These are phyloP conservation scores for Lycophotia porphyrea DNA, from an alignment of 2,888 invertebrate species.

Conservation along the genomic window DNA sequence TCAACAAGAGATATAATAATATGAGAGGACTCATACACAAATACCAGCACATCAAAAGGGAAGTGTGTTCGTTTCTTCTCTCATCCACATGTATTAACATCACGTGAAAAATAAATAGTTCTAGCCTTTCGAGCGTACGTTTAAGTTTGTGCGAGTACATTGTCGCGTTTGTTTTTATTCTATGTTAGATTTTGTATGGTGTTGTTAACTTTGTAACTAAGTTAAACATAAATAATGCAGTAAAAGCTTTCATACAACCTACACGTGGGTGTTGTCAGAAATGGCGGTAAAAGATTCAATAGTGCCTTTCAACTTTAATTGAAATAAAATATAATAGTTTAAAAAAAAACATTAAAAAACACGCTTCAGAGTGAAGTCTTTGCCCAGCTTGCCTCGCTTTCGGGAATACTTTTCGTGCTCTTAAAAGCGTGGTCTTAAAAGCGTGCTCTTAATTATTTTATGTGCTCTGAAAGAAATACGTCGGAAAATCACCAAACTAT, in stretches of 20 bases:
- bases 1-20: conserved; percentile 17
- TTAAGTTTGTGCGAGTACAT: conserved; percentile 16
- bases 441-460: too few species aligned
- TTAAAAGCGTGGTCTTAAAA: too few species aligned
- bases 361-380: too few species aligned
- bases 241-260: neutral
- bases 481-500: neutral
- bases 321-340: too few species aligned
- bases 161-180: neutral
- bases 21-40: conserved; percentile 36
- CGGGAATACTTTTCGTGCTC: too few species aligned
- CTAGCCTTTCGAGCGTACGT: conserved; percentile 1
- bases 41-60: conserved; percentile 44
- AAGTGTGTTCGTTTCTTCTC: conserved; percentile 17
- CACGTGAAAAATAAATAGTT: conserved; percentile 17
- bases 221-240: neutral
- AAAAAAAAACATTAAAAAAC: too few species aligned
- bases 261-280: neutral
- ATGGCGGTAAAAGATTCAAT: neutral
- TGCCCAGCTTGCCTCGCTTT: too few species aligned
- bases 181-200: conserved; percentile 13
- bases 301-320: neutral
- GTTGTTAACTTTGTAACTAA: neutral
- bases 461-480: too few species aligned
- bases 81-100: conserved; percentile 10